Base-by-base conservation (phyloP, 2,113 vertebrate genomes). In the Pangasianodon hypophthalmus region DNA sequence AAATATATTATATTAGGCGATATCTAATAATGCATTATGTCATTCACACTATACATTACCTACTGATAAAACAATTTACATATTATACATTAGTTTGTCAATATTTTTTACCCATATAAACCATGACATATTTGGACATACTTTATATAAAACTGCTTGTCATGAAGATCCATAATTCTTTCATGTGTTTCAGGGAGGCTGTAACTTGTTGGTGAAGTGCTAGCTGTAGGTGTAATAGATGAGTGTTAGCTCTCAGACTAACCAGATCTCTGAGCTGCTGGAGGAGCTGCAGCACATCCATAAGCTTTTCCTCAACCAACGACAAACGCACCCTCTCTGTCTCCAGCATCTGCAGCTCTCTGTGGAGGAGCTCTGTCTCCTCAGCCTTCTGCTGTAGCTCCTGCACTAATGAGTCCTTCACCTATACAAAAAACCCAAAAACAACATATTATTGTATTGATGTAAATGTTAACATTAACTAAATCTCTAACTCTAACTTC, bases 341-440 rank as follows among this genome's bases (percentile, higher is more conserved):
- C 94, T 99, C 98, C 94, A 98, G 73, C 97, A 98, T 96, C 94
- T 98, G 98, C 89, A 99, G 96, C 94, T 98, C 97, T 96, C 95
- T 92, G 93, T 97, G 96, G 80, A 99, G 94, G 46, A 95, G 88
- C 88, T 98, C 97, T 0, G 94, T 94, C 94, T 99, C 97, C 48
- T 96, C 96, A 0, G 90, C 94, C 91, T 97, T 97, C 92, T 95
- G 96, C 94, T 96, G 97, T 26, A 97, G 94, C 92, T 97, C 97
- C 90, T 96, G 95, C 50, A 96, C 92, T 90, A 96, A 90, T 0
- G 96, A 94, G 14, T 96, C 95, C 92, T 96, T 96, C 92, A 96
- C 90, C 97, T 97, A 94, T 77, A 94, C 92, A 75, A 41, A 37
- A 37, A 37, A 37, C 37, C 37, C 77, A 41, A 91, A 58, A 67